phyloP scores from a whole-genome alignment of 2,113 vertebrate genomes.

The Centropristis striata region DNA sequence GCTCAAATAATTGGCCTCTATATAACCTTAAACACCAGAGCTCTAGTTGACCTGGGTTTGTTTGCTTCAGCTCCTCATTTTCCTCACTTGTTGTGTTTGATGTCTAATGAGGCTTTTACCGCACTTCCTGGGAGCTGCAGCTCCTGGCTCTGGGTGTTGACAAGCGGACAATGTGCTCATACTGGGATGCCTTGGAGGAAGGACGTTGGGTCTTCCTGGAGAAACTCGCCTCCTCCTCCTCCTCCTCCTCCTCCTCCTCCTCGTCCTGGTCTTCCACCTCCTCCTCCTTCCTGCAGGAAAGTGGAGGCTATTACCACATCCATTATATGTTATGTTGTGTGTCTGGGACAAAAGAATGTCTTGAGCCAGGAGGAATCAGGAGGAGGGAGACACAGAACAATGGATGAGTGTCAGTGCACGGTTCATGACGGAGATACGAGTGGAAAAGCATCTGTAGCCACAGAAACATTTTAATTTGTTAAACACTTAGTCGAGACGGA shows the following conservation, averaged over 20 bases:
- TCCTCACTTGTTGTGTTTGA: not conserved
- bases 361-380: constrained; percentile 10
- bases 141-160: constrained; percentile 67
- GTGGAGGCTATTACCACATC: constrained; percentile 39
- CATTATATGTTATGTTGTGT: constrained; percentile 43
- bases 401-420: constrained; percentile 28
- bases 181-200: constrained; percentile 58
- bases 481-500: not conserved
- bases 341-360: constrained; percentile 52
- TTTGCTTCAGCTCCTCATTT: not conserved
- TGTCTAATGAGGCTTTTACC: constrained; percentile 60
- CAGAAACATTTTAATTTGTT: constrained; percentile 29
- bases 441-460: constrained; percentile 36
- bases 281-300: constrained; percentile 68
- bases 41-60: not conserved
- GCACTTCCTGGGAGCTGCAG: constrained; percentile 43
- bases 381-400: constrained; percentile 38
- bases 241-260: constrained; percentile 42
- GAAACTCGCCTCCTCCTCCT: constrained; percentile 38
- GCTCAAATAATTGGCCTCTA: not conserved
- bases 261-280: constrained; percentile 41
- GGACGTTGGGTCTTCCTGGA: constrained; percentile 61
- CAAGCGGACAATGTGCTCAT: constrained; percentile 64
- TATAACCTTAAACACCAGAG: not conserved
- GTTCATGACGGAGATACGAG: constrained; percentile 31